These are phyloP conservation scores for Syngnathoides biaculeatus DNA, from an alignment of 2,113 vertebrate genomes.

Conservation along the genomic window DNA sequence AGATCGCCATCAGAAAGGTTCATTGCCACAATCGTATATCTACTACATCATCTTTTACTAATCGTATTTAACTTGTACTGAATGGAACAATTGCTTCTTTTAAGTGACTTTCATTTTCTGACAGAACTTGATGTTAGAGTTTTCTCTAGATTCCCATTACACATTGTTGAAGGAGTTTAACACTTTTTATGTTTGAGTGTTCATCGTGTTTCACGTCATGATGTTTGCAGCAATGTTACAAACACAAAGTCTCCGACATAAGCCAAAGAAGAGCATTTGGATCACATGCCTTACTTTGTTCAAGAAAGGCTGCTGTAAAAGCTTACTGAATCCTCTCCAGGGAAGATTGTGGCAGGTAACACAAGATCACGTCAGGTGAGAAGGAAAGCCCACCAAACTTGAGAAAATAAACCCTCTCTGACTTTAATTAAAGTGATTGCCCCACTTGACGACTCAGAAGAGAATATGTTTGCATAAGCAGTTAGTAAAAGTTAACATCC, in stretches of 20 bases:
- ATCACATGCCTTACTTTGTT: constrained; percentile 8
- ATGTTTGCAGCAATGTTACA: not conserved
- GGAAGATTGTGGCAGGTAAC: constrained; percentile 50
- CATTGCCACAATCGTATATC: too few relatives aligned
- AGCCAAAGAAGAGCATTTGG: constrained; percentile 8
- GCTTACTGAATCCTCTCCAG: constrained; percentile 7
- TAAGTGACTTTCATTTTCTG: not conserved
- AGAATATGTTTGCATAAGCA: constrained; percentile 58
- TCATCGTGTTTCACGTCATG: not conserved
- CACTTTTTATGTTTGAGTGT: not conserved
- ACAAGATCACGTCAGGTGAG: constrained; percentile 44
- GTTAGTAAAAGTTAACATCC: constrained; percentile 64
- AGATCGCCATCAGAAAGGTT: too few relatives aligned
- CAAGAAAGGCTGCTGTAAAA: constrained; percentile 14
- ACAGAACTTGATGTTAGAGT: not conserved
- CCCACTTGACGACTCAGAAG: constrained; percentile 53
- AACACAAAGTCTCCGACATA: constrained; percentile 10
- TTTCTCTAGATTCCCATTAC: not conserved
- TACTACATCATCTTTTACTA: too few relatives aligned
- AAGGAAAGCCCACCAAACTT: constrained; percentile 42
- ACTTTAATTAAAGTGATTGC: constrained; percentile 60
- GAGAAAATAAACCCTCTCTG: constrained; percentile 48
- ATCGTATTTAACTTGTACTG: too few relatives aligned
- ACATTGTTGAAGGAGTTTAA: not conserved
- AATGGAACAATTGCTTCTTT: not conserved